phyloP scores from a whole-genome alignment of 2,888 invertebrate genomes.

The Philaethria dido region DNA sequence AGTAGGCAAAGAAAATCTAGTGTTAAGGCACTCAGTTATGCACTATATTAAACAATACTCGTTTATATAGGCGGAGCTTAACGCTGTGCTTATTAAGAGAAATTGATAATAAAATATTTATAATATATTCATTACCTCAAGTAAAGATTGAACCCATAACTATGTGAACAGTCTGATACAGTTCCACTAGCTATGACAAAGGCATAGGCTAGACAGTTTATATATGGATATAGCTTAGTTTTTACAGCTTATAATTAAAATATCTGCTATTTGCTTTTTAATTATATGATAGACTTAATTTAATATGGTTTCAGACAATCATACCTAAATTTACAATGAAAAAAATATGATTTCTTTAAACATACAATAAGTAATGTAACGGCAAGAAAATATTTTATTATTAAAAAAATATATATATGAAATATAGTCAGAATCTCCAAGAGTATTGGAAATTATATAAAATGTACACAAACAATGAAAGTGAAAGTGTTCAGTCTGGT shows the following conservation, averaged over 20 bases:
- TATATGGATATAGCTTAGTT: not conserved
- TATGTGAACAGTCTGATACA: not conserved
- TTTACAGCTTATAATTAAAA: not conserved
- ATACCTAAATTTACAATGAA: not conserved
- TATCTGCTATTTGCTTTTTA: not conserved
- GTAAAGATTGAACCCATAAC: not conserved
- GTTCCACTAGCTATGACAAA: not conserved
- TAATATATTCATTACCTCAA: not conserved
- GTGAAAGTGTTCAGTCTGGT: not conserved
- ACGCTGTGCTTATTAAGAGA: no score
- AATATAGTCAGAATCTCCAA: not conserved
- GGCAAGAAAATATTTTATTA: no score
- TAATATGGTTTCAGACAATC: not conserved
- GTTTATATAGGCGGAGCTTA: no score
- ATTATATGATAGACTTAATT: not conserved
- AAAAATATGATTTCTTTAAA: no score
- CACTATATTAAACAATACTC: no score
- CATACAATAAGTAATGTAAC: no score
- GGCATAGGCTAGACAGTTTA: not conserved
- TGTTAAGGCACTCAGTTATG: no score
- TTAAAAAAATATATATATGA: not conserved
- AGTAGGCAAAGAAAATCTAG: no score
- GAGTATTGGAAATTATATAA: not conserved
- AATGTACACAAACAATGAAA: constrained; percentile 6
- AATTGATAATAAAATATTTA: no score